Evolutionary conservation across 2,113 vertebrate genomes (phyloP), one percentile per base, ranked within the genome.

Genomic region (Porphyrio hochstetteri): DNA sequence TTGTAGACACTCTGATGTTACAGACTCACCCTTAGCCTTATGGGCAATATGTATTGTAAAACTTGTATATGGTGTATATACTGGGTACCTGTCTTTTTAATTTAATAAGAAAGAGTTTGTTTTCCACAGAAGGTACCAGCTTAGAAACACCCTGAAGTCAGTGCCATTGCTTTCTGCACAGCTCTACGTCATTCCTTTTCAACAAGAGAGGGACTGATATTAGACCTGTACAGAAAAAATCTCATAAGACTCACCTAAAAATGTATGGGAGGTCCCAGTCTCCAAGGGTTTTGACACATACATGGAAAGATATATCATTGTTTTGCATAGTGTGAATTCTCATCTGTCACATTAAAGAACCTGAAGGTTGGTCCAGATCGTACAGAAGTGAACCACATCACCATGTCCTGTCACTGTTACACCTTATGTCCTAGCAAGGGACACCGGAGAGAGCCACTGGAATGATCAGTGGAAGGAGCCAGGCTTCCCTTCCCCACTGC

Each of bases 31-130:
- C 19, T 69, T 65, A 48, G 69, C 11, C 8, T 92, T 53, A 70
- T 0, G 12, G 48, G 8, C 10, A 89, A 71, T 1, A 2, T 55
- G 35, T 14, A 64, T 24, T 2, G 0, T 35, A 59, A 67, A 44
- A 55, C n/a, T 44, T 21, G 3, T 69, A 69, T 0, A 1, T 25
- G 14, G 27, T 70, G 3, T 19, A 28, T n/a, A 23, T n/a, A 46
- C 2, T 20, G 15, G 18, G 11, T 61, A 59, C 4, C 7, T 10
- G 3, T 13, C 27, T 31, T 74, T 68, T 67, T 28, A 61, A 36
- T 53, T 88, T 31, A 11, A 7, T 46, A 36, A 68, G 42, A 55
- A 63, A 89, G 13, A 11, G 6, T 75, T 71, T 82, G 13, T 68
- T 60, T 88, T 79, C 35, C 35, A 40, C 17, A 38, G 53, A 86